phyloP scores from a whole-genome alignment of 2,113 vertebrate species.

The Mastomys natalensis region DNA sequence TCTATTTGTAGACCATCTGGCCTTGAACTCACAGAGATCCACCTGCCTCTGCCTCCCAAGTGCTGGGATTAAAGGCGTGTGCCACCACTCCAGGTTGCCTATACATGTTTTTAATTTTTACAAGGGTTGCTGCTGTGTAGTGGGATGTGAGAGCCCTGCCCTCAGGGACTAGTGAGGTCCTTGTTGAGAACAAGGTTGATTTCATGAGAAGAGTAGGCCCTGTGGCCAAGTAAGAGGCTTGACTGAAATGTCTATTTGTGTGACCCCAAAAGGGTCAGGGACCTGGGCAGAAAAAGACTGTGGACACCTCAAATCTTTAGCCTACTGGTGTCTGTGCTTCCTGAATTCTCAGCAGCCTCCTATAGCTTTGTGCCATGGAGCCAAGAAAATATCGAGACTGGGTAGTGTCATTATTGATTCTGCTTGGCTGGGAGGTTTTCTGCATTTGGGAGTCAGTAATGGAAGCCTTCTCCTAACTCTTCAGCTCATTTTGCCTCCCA shows the following conservation, averaged over 20 bases:
- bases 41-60: no score
- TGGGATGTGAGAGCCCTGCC: not conserved
- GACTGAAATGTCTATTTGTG: not conserved
- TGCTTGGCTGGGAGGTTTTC: slow-evolving; percentile 13
- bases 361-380: not conserved
- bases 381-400: slow-evolving; percentile 1
- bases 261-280: not conserved
- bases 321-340: no score
- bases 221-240: not conserved
- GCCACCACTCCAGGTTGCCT: no score
- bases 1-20: no score
- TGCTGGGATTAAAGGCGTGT: no score
- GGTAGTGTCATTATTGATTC: slow-evolving; percentile 16
- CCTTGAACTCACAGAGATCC: no score
- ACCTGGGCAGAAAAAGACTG: no score
- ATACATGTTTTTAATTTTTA: not conserved
- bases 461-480: slow-evolving; percentile 40
- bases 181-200: not conserved
- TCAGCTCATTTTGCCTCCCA: slow-evolving; percentile 24
- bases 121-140: not conserved
- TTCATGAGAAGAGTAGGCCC: not conserved
- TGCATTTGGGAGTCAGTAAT: slow-evolving; percentile 35
- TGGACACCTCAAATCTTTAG: not conserved
- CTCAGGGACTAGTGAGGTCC: not conserved
- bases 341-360: not conserved